Percentiles rank a stretch among this genome's conserved stretches.
These are phyloP conservation scores for Agonum fuliginosum DNA, from an alignment of 2,888 invertebrate species.

Conservation along the genomic window DNA sequence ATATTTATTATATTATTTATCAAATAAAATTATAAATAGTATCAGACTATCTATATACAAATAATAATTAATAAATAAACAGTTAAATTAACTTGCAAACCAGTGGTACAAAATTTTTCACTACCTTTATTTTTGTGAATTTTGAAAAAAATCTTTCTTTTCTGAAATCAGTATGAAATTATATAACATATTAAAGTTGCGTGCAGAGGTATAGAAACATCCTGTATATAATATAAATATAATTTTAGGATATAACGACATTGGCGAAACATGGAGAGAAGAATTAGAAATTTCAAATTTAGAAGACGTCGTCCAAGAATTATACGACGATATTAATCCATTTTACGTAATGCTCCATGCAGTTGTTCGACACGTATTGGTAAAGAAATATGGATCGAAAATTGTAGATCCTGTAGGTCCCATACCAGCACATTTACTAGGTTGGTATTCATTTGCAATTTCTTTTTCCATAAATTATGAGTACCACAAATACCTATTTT, in stretches of 20 bases:
- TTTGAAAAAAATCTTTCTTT: no score
- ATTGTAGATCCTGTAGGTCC: slow-evolving; percentile 75
- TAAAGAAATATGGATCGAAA: slow-evolving; percentile 75
- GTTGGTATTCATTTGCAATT: slow-evolving; percentile 70
- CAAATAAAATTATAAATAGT: no score
- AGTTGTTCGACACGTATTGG: slow-evolving; percentile 79
- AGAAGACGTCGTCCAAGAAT: slow-evolving; percentile 72
- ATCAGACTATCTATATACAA: no score
- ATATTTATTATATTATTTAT: no score
- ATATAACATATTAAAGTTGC: no score
- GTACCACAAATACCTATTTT: neutral
- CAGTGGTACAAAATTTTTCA: no score
- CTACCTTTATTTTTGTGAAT: no score
- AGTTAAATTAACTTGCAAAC: no score
- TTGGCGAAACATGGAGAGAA: slow-evolving; percentile 80
- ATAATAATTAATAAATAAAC: no score
- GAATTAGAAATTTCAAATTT: slow-evolving; percentile 79
- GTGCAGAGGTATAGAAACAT: neutral
- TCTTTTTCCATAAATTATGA: slow-evolving; percentile 7
- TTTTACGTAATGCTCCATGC: slow-evolving; percentile 84
- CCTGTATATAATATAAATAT: neutral
- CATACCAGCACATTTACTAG: slow-evolving; percentile 82
- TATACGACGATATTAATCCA: slow-evolving; percentile 77
- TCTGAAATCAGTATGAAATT: no score
- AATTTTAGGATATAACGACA: slow-evolving; percentile 79